Base-by-base conservation (phyloP, 2,797 vertebrate genomes). In the Tadarida brasiliensis region DNA sequence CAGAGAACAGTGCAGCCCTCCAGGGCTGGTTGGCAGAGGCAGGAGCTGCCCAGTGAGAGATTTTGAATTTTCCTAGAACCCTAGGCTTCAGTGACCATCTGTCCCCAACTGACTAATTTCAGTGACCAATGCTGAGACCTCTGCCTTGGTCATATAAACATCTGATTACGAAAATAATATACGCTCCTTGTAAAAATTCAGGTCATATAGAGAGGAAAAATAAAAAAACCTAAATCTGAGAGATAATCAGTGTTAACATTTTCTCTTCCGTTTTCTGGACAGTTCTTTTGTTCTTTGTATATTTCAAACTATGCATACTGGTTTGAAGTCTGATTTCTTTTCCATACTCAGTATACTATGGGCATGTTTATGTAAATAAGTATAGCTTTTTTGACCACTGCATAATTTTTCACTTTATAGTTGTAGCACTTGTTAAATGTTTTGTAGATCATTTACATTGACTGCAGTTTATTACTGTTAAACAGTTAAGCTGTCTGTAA, bases 371-470 rank as follows among this genome's bases (percentile, higher is more conserved):
- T 80, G 5, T 77, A 95, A 91, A 22, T 80, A 49, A 89, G 9
- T 63, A 35, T 28, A 78, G 9, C 24, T 93, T 91, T 91, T 81
- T 87, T 87, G 67, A 47, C 24, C 15, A 76, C 19, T 93, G 35
- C 61, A 10, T 54, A 67, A 7, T 83, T 91, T 95, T 94, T 14
- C 19, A 9, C 71, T 82, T 67, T 87, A 33, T 82, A 89, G 3
- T 77, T 94, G 3, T 71, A 19, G 83, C 85, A 51, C 26, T 73
- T 80, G 56, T 51, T 56, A 71, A 86, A 78, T 24, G 73, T 87
- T 94, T 71, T 24, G 11, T 91, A 87, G 39, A 35, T 94, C 56
- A 65, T 47, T 68, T 83, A 68, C 77, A 8, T 87, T 94, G 56
- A 49, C 87, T 61, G 20, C 28, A 63, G 20, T 20, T 56, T 74